Base-by-base conservation (phyloP, 2,797 vertebrate genomes). In the Gephyroberyx darwinii region DNA sequence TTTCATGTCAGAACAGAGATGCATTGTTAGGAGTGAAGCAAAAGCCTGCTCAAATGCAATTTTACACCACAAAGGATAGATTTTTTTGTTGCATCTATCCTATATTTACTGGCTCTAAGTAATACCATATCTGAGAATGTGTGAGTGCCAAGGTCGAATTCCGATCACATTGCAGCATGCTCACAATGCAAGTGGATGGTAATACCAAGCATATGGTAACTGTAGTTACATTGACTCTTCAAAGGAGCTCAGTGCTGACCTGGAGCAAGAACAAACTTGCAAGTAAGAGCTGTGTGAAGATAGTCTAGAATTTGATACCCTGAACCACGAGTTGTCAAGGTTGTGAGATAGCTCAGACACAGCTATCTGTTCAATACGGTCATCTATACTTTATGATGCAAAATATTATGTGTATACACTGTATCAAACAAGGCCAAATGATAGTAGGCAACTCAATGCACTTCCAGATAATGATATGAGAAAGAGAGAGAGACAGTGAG, bases 171-270 rank as follows among this genome's bases (percentile, higher is more conserved):
- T 85, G 77, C 85, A 65, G 81, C 83, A 65, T 30, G 20, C 68
- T 80, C 8, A 22, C 56, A 88, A 78, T 76, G 78, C 76, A 68
- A 84, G 63, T 47, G 67, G 71, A 75, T 83, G 77, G 74, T 91
- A 91, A 91, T 89, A 78, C 75, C 77, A 84, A 90, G 86, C 91
- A 93, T 88, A 91, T 92, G 92, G 81, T 57, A 84, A 87, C 84
- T 75, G 70, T 56, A 83, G 80, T 70, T 75, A 57, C 83, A 83
- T 45, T 55, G 68, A 74, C 71, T 84, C 87, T 91, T 92, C 88
- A 92, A 91, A 90, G 88, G 82, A 60, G 75, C 69, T 80, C 64
- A 6, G 71, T 51, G 77, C 71, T 78, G 82, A 87, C 84, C 83
- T 72, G 67, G 86, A 91, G 80, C 88, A 87, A 89, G 88, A 87